A percentile compares a stretch with the other conserved stretches of the same genome.
phyloP scores from a whole-genome alignment of 2,113 vertebrate genomes.

The Platysternon megacephalum region DNA sequence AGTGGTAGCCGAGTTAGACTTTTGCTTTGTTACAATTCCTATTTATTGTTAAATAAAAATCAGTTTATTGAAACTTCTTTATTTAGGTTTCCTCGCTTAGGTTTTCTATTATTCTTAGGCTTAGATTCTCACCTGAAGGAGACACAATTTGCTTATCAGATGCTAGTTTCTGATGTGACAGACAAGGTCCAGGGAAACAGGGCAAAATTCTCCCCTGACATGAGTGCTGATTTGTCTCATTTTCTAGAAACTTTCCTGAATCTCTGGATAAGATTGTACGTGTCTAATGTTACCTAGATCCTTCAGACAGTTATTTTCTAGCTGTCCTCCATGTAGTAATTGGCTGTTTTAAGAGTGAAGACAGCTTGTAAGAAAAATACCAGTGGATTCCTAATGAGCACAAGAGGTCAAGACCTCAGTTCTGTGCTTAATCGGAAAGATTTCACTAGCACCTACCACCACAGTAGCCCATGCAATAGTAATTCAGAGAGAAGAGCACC shows the following conservation, averaged over 20 bases:
- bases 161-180: fast-evolving
- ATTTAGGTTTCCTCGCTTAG: fast-evolving
- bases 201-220: background rate
- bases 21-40: background rate
- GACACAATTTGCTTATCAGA: no score
- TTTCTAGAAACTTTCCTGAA: background rate
- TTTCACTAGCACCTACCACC: background rate
- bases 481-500: background rate
- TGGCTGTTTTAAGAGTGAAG: background rate
- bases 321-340: background rate
- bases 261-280: background rate
- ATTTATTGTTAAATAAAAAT: conserved; percentile 59
- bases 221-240: background rate
- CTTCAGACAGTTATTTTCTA: background rate
- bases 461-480: background rate
- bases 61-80: fast-evolving
- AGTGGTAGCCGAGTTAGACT: no score
- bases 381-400: background rate
- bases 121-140: no score
- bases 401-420: background rate
- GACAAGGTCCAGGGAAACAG: fast-evolving
- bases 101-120: fast-evolving
- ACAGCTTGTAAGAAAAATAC: background rate
- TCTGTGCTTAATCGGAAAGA: background rate
- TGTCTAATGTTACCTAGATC: background rate